A percentile compares a stretch with the other conserved stretches of the same genome.
Evolutionary conservation across 2,797 vertebrate species (phyloP).

Genomic region (Cetoscarus ocellatus): DNA sequence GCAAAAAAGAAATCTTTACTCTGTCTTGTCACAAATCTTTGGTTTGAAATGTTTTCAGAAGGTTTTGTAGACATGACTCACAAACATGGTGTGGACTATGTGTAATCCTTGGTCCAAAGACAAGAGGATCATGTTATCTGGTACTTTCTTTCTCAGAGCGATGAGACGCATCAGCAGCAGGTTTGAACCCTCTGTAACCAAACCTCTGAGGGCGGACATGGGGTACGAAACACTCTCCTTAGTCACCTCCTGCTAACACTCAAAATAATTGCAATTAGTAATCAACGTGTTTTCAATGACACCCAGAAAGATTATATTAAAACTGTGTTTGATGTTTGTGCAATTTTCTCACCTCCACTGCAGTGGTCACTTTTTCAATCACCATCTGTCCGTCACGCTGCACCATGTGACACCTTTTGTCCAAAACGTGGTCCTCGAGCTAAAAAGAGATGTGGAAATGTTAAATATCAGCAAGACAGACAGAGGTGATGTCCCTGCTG

Average conservation of each 20-base stretch:
- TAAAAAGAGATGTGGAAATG: constrained; percentile 51
- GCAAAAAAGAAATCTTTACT: no score
- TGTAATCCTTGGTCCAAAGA: constrained; percentile 81
- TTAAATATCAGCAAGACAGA: neutral
- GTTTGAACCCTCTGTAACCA: constrained; percentile 89
- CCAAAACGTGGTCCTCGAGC: constrained; percentile 81
- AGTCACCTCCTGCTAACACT: constrained; percentile 72
- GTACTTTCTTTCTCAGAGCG: constrained; percentile 77
- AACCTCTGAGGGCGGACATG: constrained; percentile 74
- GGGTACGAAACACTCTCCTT: constrained; percentile 70
- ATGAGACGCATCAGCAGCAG: constrained; percentile 91
- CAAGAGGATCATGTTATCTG: constrained; percentile 84
- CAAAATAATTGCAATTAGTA: neutral
- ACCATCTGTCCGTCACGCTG: constrained; percentile 78
- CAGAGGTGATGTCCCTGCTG: neutral
- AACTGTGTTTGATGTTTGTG: no score
- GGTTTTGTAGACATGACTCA: constrained; percentile 74
- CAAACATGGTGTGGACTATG: constrained; percentile 85
- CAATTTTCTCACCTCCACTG: constrained; percentile 86
- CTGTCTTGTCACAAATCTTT: no score
- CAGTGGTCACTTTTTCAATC: constrained; percentile 79
- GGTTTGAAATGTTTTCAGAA: neutral
- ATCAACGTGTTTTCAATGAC: no score
- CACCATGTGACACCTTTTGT: constrained; percentile 83
- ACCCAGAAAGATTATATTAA: no score